Base-by-base conservation (phyloP, 2,797 vertebrate genomes). In the Darevskia mixta region DNA sequence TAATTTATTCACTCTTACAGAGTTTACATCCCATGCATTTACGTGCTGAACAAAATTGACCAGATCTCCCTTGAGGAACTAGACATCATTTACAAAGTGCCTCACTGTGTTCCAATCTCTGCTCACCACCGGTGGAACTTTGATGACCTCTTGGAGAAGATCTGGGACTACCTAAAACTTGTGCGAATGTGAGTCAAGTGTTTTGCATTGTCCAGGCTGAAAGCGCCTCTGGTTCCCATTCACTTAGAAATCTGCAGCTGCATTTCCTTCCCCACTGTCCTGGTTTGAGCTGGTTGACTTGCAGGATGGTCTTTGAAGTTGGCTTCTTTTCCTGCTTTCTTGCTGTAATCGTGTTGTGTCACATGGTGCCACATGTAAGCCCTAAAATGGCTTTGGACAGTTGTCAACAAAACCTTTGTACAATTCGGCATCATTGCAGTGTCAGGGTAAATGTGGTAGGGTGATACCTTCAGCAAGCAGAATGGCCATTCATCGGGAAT, bases 121-220 rank as follows among this genome's bases (percentile, higher is more conserved):
- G 99, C 99, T 83, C 99, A 99, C 96, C 98, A 99, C 94, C 98
- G 98, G 95, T 99, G 99, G 99, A 99, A 99, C 97, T 99, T 99
- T 10, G 99, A 99, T 35, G 99, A 99, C 94, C 96, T 99, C 38
- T 96, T 99, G 93, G 99, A 99, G 96, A 99, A 90, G 94, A 98
- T 99, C 81, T 99, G 99, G 99, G 99, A 99, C 95, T 99, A 99
- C 94, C 95, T 99, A 73, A 96, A 97, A 90, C 97, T 99, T 27
- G 99, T 99, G 89, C 98, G 99, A 95, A 99, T 99, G 99, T 99
- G 96, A 98, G 99, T 96, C 55, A 35, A 23, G 61, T 18, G 0
- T 67, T 85, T 66, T 49, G 20, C 29, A 10, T 72, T 76, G 38
- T 67, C 7, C 41, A 45, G 71, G 38, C 20, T 75, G 11, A 32